Conservation (phyloP, 2,797 vertebrate genomes). For the Apogon hyalosoma region DNA sequence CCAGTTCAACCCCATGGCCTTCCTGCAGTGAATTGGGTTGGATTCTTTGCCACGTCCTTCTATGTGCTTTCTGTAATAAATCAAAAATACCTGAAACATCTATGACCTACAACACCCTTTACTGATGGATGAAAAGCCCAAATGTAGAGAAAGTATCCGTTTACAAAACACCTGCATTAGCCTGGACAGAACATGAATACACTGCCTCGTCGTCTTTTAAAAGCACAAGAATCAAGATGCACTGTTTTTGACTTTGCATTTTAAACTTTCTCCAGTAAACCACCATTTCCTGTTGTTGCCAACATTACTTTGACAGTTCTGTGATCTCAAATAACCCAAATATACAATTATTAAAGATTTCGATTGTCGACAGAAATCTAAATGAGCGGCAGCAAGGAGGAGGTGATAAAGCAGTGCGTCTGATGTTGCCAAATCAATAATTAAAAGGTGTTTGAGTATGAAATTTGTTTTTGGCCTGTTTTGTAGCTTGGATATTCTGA, state of each 20-base stretch:
- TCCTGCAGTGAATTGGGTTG: no score
- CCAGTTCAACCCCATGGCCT: no score
- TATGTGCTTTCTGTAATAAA: no score
- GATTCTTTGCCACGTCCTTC: no score
- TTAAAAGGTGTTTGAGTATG: constrained; percentile 29
- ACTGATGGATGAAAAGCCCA: no score
- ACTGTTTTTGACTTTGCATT: neutral
- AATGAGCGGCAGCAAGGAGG: constrained; percentile 15
- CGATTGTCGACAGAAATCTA: constrained; percentile 17
- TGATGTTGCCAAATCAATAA: constrained; percentile 37
- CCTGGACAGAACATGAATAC: no score
- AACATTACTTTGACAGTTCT: neutral
- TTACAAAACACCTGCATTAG: no score
- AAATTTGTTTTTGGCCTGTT: constrained; percentile 7
- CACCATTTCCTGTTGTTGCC: neutral
- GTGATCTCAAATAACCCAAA: constrained; percentile 17
- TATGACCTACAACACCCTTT: no score
- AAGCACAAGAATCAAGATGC: no score
- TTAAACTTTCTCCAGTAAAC: neutral
- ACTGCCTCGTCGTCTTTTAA: no score
- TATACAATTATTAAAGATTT: constrained; percentile 35
- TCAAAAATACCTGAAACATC: no score
- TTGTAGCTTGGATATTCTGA: neutral
- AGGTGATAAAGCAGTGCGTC: constrained; percentile 10
- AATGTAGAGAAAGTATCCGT: no score